Base-by-base conservation (phyloP, 2,113 vertebrate species). In the Chionomys nivalis region DNA sequence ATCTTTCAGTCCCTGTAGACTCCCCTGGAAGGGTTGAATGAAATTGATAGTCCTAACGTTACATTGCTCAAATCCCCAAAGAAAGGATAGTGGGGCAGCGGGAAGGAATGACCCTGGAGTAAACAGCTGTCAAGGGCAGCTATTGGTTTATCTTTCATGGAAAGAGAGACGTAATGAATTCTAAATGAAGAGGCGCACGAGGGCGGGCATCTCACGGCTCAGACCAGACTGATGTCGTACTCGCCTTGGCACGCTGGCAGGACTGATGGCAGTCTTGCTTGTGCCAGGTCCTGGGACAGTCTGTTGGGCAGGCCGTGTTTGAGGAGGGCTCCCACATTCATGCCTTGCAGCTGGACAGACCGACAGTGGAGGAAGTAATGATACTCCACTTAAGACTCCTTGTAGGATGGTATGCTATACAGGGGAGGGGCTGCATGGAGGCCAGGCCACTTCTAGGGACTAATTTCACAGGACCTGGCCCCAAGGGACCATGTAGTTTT, bases 61-160 rank as follows among this genome's bases (percentile, higher is more conserved):
- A 99, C 99, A 98, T 98, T 42, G 97, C 98, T 99, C 98, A 98
- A 98, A 97, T 98, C 98, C 97, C 96, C 98, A 89, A 98, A 98
- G 98, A 98, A 98, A 98, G 99, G 98, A 97, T 97, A 98, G 98
- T 97, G 95, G 98, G 98, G 98, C 89, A 94, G 98, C 97, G 97
- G 95, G 98, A 97, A 98, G 98, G 98, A 98, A 98, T 98, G 98
- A 98, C 98, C 98, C 98, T 81, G 97, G 98, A 98, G 98, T 98
- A 99, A 99, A 98, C 98, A 99, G 98, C 98, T 98, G 98, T 99
- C 98, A 99, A 99, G 99, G 99, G 98, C 99, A 99, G 98, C 98
- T 78, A 98, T 98, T 98, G 98, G 98, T 97, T 98, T 98, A 98
- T 98, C 98, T 98, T 98, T 98, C 98, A 98, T 91, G 98, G 97